Conservation (phyloP, 2,797 vertebrate species). For the Uromys caudimaculatus region DNA sequence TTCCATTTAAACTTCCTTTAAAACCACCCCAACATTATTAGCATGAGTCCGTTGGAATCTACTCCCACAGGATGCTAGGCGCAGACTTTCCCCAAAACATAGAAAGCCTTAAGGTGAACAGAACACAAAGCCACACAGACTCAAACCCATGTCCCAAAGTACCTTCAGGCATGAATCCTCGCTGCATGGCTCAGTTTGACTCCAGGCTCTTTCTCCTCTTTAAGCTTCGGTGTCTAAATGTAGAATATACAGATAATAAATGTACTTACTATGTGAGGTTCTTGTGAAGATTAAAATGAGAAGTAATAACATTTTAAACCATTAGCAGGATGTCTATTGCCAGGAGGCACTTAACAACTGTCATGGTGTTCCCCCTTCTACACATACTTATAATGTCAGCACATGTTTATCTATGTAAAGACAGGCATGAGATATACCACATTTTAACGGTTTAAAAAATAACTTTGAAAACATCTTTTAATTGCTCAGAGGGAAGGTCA, state of each 20-base stretch:
- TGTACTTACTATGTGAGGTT: background rate
- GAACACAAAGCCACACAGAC: background rate
- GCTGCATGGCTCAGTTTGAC: background rate
- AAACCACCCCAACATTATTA: background rate
- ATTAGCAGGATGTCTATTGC: background rate
- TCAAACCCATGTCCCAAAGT: background rate
- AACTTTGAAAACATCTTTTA: conserved; percentile 50
- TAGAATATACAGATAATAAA: conserved; percentile 37
- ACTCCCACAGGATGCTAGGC: background rate
- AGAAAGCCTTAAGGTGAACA: background rate
- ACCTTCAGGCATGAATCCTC: background rate
- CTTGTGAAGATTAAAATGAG: conserved; percentile 15
- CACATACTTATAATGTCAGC: background rate
- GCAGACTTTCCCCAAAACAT: background rate
- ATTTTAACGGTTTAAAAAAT: background rate
- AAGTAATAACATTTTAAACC: background rate
- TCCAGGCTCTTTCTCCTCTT: background rate
- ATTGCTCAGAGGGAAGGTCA: conserved; percentile 10
- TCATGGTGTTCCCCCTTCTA: background rate
- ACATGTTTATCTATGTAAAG: background rate
- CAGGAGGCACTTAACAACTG: background rate
- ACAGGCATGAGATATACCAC: conserved; percentile 7
- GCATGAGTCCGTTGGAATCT: background rate
- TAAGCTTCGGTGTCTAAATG: conserved; percentile 10
- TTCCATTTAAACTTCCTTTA: background rate